These are phyloP conservation scores for Epinephelus awoara DNA, from an alignment of 2,797 vertebrate species.

Conservation along the genomic window DNA sequence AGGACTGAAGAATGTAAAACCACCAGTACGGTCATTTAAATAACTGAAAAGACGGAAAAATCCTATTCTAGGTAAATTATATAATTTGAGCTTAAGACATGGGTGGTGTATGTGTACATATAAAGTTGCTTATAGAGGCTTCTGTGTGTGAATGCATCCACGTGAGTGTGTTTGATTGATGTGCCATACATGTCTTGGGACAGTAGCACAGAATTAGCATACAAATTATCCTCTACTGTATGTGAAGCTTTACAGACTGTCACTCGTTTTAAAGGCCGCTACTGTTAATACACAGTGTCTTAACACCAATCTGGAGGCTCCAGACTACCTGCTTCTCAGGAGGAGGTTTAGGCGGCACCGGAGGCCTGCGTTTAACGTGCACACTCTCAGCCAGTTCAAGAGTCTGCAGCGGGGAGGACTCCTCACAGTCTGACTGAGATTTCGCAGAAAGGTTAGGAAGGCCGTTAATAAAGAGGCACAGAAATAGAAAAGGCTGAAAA, in stretches of 20 bases:
- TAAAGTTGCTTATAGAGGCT: neutral
- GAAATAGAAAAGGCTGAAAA: constrained; percentile 55
- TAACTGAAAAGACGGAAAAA: neutral
- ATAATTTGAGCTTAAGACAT: neutral
- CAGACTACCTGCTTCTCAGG: constrained; percentile 90
- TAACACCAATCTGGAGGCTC: neutral
- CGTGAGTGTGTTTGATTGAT: constrained; percentile 1
- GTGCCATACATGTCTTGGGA: neutral
- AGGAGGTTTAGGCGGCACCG: constrained; percentile 81
- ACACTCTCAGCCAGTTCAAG: constrained; percentile 82
- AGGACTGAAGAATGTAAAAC: constrained; percentile 35
- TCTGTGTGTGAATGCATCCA: neutral
- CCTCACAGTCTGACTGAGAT: constrained; percentile 79
- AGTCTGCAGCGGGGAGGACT: constrained; percentile 74
- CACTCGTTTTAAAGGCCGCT: neutral
- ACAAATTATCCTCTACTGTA: neutral
- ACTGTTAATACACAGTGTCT: constrained; percentile 7
- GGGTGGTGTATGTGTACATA: neutral
- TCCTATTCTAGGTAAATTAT: neutral
- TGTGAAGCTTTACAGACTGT: constrained; percentile 2
- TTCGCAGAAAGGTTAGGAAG: constrained; percentile 67
- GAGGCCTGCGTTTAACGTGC: constrained; percentile 85
- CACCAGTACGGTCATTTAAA: constrained; percentile 34
- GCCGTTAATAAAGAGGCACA: constrained; percentile 56
- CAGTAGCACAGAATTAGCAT: neutral